Evolutionary conservation across 2,888 invertebrate genomes (phyloP).

Genomic region (Melinaea menophilus): DNA sequence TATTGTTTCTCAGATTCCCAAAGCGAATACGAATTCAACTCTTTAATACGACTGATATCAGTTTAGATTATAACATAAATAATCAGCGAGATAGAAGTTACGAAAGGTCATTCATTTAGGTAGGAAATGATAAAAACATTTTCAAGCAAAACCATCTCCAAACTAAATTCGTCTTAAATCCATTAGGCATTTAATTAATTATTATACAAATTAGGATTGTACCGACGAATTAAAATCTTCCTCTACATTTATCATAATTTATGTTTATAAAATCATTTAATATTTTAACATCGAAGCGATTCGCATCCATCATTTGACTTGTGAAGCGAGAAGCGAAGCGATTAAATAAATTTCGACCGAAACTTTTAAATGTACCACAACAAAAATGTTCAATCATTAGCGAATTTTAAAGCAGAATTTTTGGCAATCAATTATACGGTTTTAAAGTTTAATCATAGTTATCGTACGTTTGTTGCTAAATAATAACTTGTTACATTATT

Average conservation of each 20-base stretch:
- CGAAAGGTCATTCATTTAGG: too few species aligned
- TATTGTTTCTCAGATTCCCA: too few species aligned
- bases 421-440: conserved; percentile 23
- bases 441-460: conserved; percentile 21
- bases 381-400: conserved; percentile 22
- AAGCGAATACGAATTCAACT: too few species aligned
- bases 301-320: conserved; percentile 43
- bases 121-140: conserved; percentile 4
- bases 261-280: conserved; percentile 47
- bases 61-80: too few species aligned
- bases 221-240: conserved; percentile 35
- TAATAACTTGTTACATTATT: too few species aligned
- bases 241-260: conserved; percentile 42
- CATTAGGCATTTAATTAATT: conserved; percentile 36
- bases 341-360: conserved; percentile 27
- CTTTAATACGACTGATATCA: too few species aligned
- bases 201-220: conserved; percentile 39
- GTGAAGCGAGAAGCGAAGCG: conserved; percentile 36
- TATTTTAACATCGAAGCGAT: conserved; percentile 48
- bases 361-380: conserved; percentile 29
- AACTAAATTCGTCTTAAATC: conserved; percentile 21
- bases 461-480: conserved; percentile 4
- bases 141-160: conserved; percentile 17
- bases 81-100: too few species aligned
- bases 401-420: conserved; percentile 19